These are phyloP conservation scores for Magallana ariakensis DNA, from an alignment of 1,140 invertebrate genomes.

Conservation along the genomic window DNA sequence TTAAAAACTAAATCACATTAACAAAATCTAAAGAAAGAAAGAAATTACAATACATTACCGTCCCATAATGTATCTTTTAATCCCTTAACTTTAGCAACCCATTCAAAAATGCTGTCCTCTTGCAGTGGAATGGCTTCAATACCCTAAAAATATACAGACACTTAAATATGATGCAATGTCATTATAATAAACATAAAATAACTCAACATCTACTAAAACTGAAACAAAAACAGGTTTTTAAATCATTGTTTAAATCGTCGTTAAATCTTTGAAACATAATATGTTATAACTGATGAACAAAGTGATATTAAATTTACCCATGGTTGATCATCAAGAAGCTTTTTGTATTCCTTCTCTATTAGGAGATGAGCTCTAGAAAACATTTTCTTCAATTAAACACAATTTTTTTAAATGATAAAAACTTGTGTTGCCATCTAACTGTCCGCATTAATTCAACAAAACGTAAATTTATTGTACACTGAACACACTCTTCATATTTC, in stretches of 20 bases:
- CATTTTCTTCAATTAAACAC: conserved; percentile 59
- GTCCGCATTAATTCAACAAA: too few relatives aligned
- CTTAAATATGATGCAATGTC: neutral
- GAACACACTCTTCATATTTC: too few relatives aligned
- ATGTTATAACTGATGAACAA: too few relatives aligned
- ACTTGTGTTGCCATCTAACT: too few relatives aligned
- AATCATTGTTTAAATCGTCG: too few relatives aligned
- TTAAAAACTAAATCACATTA: too few relatives aligned
- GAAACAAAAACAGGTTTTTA: neutral
- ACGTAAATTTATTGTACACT: too few relatives aligned
- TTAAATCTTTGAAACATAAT: too few relatives aligned
- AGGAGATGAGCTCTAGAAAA: conserved; percentile 75
- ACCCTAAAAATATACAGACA: conserved; percentile 65
- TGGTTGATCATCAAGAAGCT: conserved; percentile 64
- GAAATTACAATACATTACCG: conserved; percentile 67
- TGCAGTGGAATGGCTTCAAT: conserved; percentile 71
- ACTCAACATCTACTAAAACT: neutral
- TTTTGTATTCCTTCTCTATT: conserved; percentile 73
- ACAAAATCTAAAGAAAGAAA: too few relatives aligned
- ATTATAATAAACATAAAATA: neutral
- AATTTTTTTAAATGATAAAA: too few relatives aligned
- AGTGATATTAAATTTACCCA: conserved; percentile 62
- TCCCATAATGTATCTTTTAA: conserved; percentile 73
- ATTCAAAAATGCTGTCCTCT: conserved; percentile 76
- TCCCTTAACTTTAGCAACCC: conserved; percentile 75